Evolutionary conservation across 2,797 vertebrate genomes (phyloP).

Genomic region (Phaenicophaeus curvirostris): DNA sequence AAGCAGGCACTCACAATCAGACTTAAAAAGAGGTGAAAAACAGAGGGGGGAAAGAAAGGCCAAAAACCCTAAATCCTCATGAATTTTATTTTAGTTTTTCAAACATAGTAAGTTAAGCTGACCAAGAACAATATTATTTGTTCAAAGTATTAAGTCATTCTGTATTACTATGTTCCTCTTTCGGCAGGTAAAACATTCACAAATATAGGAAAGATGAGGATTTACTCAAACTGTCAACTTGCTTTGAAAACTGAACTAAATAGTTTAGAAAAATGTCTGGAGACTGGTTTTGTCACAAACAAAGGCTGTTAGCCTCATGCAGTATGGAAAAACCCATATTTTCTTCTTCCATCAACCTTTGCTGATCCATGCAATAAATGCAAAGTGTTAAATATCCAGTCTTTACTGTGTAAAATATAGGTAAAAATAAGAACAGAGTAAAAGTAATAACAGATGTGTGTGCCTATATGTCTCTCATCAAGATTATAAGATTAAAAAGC

Average conservation of each 20-base stretch:
- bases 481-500: background rate
- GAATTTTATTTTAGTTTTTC: background rate
- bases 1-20: background rate
- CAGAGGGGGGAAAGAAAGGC: fast-evolving
- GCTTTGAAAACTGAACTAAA: background rate
- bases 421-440: background rate
- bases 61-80: fast-evolving
- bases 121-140: background rate
- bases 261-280: background rate
- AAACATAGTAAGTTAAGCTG: background rate
- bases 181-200: background rate
- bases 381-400: background rate
- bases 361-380: background rate
- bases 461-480: background rate
- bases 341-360: background rate
- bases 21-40: background rate
- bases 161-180: background rate
- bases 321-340: background rate
- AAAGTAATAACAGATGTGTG: background rate
- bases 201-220: fast-evolving
- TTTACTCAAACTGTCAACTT: background rate
- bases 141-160: background rate
- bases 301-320: background rate
- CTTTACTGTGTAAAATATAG: background rate
- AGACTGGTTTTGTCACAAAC: background rate